Evolutionary conservation across 2,888 invertebrate genomes (phyloP).

Genomic region (Gibbula magus): DNA sequence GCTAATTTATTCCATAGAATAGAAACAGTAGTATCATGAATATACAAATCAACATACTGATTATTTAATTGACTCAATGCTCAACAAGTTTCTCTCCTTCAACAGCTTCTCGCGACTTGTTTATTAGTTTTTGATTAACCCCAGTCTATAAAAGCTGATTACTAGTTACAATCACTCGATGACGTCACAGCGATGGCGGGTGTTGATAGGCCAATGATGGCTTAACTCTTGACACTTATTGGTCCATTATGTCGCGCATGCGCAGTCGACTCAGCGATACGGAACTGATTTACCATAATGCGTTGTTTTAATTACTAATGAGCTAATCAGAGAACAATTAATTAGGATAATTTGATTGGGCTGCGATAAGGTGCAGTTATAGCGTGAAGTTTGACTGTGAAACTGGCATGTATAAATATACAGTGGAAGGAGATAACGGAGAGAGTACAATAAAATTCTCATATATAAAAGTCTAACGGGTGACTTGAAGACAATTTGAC

Average conservation of each 20-base stretch:
- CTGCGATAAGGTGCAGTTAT: too few species aligned
- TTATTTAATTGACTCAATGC: too few species aligned
- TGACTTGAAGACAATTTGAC: too few species aligned
- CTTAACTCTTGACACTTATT: not conserved
- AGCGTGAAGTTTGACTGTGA: not conserved
- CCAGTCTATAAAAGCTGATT: not conserved
- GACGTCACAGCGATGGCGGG: not conserved
- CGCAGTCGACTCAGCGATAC: not conserved
- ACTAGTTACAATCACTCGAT: not conserved
- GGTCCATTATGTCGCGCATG: not conserved
- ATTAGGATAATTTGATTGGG: not conserved
- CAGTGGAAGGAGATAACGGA: too few species aligned
- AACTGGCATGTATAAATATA: too few species aligned
- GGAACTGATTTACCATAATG: not conserved
- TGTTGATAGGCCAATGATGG: not conserved
- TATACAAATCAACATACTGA: too few species aligned
- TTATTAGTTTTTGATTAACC: not conserved
- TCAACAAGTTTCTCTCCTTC: too few species aligned
- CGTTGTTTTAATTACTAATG: not conserved
- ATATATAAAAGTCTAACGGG: too few species aligned
- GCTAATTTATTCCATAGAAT: too few species aligned
- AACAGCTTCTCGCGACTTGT: not conserved
- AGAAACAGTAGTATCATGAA: too few species aligned
- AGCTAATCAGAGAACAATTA: not conserved
- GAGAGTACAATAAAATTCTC: too few species aligned